A percentile compares a stretch with the other conserved stretches of the same genome.
These are phyloP conservation scores for Ammodytes marinus DNA, from an alignment of 2,113 vertebrate species.

Conservation along the genomic window DNA sequence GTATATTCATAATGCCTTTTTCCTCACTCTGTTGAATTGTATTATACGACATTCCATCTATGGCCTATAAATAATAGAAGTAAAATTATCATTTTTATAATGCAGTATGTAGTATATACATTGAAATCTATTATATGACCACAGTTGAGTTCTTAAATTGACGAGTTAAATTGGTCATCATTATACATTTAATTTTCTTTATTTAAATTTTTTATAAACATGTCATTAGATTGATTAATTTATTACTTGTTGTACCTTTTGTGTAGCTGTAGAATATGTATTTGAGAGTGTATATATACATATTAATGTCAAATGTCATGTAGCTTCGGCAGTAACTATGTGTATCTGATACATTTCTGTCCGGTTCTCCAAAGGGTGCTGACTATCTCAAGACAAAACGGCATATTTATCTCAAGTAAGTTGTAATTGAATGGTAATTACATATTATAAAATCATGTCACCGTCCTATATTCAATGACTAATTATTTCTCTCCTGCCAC, in stretches of 20 bases:
- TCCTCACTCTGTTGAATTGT: background rate
- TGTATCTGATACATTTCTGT: background rate
- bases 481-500: conserved; percentile 12
- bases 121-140: background rate
- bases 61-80: background rate
- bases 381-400: conserved; percentile 92
- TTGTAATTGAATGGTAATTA: conserved; percentile 2
- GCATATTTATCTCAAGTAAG: conserved; percentile 94
- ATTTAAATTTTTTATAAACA: background rate
- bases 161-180: background rate
- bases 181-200: no score
- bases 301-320: background rate
- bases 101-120: background rate
- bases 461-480: background rate
- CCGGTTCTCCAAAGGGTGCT: conserved; percentile 82
- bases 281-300: background rate
- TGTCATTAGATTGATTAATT: background rate
- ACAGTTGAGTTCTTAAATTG: background rate
- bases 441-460: background rate
- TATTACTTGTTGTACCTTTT: background rate
- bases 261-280: background rate
- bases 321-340: background rate
- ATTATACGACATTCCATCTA: background rate
- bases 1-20: no score
- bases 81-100: background rate